phyloP scores from a whole-genome alignment of 2,113 vertebrate genomes.

The Heteronetta atricapilla region DNA sequence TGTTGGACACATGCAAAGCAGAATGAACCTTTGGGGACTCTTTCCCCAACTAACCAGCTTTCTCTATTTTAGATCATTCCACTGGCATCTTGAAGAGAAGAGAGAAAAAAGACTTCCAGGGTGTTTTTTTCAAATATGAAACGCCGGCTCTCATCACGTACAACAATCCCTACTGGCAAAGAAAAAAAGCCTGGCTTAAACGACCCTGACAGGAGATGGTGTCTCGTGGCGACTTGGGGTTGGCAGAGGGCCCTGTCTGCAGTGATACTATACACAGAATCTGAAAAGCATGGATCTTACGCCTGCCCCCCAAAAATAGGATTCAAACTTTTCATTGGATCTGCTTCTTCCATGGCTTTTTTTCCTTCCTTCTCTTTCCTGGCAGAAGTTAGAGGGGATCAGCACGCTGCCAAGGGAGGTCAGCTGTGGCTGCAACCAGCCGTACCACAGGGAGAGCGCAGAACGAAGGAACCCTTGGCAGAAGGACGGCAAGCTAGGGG shows the following conservation, averaged over 20 bases:
- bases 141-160: not conserved
- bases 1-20: not conserved
- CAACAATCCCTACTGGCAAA: not conserved
- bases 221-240: not conserved
- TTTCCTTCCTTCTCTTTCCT: not conserved
- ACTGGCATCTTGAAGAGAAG: not conserved
- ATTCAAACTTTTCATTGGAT: not conserved
- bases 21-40: not conserved
- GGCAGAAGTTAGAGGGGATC: not conserved
- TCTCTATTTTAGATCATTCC: not conserved
- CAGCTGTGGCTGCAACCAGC: not conserved
- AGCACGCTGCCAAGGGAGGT: not conserved
- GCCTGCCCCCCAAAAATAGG: not conserved
- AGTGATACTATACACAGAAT: not conserved
- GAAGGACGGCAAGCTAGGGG: not conserved
- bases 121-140: not conserved
- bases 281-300: not conserved
- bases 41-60: not conserved
- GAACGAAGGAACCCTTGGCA: not conserved
- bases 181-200: not conserved
- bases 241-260: not conserved
- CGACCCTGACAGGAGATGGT: not conserved
- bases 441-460: not conserved
- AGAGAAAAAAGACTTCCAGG: not conserved
- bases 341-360: not conserved